phyloP scores from a whole-genome alignment of 2,113 vertebrate genomes.

The Macrotus californicus region DNA sequence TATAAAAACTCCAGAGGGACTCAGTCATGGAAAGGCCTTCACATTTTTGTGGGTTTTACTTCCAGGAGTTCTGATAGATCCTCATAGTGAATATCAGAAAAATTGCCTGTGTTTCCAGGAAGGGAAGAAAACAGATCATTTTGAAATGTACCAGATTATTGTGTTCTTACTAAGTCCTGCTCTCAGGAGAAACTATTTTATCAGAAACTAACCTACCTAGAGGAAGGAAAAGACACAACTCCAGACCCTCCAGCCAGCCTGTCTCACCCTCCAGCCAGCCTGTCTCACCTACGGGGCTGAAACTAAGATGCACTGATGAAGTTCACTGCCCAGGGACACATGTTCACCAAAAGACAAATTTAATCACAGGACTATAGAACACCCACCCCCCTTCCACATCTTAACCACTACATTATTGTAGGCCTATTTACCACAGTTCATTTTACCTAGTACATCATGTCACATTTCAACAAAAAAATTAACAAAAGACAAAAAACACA shows the following conservation, averaged over 20 bases:
- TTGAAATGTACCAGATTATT: neutral
- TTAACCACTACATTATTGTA: neutral
- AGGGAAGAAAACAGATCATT: neutral
- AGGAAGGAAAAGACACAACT: neutral
- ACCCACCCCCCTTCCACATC: neutral
- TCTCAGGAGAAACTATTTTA: neutral
- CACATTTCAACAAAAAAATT: neutral
- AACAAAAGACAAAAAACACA: neutral
- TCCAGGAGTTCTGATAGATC: neutral
- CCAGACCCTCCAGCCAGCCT: neutral
- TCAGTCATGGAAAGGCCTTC: too few relatives aligned
- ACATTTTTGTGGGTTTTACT: neutral
- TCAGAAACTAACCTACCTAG: neutral
- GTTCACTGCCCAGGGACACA: neutral
- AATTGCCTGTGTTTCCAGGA: neutral
- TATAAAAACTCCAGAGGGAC: neutral
- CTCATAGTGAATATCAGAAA: neutral
- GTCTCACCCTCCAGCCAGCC: neutral
- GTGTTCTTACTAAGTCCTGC: neutral
- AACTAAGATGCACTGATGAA: neutral
- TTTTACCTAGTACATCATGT: neutral
- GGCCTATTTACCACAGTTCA: neutral
- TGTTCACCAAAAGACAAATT: neutral
- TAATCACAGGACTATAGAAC: neutral
- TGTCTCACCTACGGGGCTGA: neutral